These are phyloP conservation scores for Syngnathoides biaculeatus DNA, from an alignment of 2,113 vertebrate genomes.

Conservation along the genomic window DNA sequence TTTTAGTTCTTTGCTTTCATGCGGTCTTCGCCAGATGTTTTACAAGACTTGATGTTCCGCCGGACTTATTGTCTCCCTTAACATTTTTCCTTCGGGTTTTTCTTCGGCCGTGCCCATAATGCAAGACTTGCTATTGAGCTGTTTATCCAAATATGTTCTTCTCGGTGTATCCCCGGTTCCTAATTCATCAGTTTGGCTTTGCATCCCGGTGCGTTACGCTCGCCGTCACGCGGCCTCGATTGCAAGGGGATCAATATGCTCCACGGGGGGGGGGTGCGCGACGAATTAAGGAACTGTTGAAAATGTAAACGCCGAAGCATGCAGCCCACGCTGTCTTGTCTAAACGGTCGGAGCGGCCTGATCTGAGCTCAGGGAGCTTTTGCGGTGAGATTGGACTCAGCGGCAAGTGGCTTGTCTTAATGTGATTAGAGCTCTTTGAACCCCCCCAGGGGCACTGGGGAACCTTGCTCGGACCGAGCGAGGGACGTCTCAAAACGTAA, in stretches of 20 bases:
- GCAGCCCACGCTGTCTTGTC: conserved; percentile 35
- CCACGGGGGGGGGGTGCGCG: conserved; percentile 39
- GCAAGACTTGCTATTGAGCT: background rate
- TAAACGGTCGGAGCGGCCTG: conserved; percentile 33
- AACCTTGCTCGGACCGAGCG: no score
- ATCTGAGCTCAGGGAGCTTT: conserved; percentile 55
- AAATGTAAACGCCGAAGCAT: conserved; percentile 39
- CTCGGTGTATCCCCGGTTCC: background rate
- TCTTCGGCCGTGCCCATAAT: background rate
- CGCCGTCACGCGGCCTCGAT: conserved; percentile 31
- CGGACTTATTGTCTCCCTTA: background rate
- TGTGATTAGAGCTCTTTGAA: conserved; percentile 63
- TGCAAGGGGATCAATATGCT: conserved; percentile 38
- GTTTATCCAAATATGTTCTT: background rate
- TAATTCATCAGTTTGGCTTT: conserved; percentile 10
- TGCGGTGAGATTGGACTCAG: conserved; percentile 38
- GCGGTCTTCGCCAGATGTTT: background rate
- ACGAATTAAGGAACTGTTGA: conserved; percentile 40
- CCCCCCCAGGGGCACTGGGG: conserved; percentile 12
- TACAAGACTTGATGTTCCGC: background rate
- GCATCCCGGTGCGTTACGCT: conserved; percentile 13
- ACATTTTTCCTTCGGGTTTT: background rate
- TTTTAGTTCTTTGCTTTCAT: background rate
- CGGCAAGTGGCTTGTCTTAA: conserved; percentile 61
- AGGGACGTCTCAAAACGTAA: no score